Base-by-base conservation (phyloP, 2,113 vertebrate genomes). In the Lycocorax pyrrhopterus region DNA sequence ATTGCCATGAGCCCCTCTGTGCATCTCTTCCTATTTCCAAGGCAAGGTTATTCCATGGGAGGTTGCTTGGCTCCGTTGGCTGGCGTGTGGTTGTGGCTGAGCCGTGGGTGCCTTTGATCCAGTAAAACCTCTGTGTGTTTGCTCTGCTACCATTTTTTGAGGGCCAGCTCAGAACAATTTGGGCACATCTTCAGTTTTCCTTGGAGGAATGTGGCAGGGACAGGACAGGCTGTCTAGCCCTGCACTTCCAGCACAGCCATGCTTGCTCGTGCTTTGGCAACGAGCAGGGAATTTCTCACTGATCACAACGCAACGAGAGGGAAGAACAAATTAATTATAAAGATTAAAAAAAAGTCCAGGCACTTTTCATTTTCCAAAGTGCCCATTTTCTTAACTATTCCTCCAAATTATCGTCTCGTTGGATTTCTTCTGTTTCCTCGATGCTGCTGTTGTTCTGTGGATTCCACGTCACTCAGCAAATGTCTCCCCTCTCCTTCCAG, bases 361-460 rank as follows among this genome's bases (percentile, higher is more conserved):
- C 71, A 39, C 56, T 84, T 94, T 94, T 95, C 30, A n/a, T 95
- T 97, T 96, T 93, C 79, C 90, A 41, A 95, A 96, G 92, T 79
- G 94, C 93, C 91, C 86, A 69, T 98, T 97, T 97, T 93, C 95
- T 95, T 87, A 84, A 94, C 95, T 85, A 13, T 91, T 96, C 93
- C 33, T 89, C 94, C 96, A 96, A 96, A 97, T 97, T 79, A 97
- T 96, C 55, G 37, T 96, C 96, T 97, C 73, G 41, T 96, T 97
- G 96, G 89, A 66, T 94, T 96, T 80, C 74, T 96, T 95, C 96
- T 95, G 77, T 73, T 92, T 96, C 75, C 63, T 91, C 71, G 21
- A 78, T 84, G 89, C 79, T 96, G 96, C 94, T 97, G 97, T 96
- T 97, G 90, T 95, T 97, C 95, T 97, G 96, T 97, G 97, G 97